Conservation (phyloP, 2,797 vertebrate genomes). For the Acanthurus tractus region DNA sequence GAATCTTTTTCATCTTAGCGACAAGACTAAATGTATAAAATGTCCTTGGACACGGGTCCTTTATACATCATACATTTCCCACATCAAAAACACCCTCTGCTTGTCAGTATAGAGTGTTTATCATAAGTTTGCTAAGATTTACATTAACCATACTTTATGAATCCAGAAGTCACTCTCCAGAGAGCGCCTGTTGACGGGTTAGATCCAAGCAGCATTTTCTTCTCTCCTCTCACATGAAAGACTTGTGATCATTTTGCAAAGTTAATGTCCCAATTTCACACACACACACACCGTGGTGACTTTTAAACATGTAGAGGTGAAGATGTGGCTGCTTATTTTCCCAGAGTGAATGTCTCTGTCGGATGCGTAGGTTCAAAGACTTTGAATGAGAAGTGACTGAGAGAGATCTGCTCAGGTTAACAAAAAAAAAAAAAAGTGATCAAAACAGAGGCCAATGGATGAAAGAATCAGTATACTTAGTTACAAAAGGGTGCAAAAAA, state of each 20-base stretch:
- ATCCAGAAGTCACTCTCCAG: neutral
- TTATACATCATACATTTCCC: neutral
- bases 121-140: neutral
- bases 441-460: neutral
- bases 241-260: slow-evolving; percentile 4
- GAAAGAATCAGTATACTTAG: neutral
- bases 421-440: slow-evolving; percentile 14
- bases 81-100: neutral
- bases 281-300: neutral
- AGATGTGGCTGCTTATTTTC: neutral
- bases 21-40: neutral
- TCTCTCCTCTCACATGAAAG: neutral
- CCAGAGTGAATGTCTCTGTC: slow-evolving; percentile 8
- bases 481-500: neutral
- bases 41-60: neutral
- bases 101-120: neutral
- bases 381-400: neutral
- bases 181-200: neutral
- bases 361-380: slow-evolving; percentile 28
- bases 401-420: neutral
- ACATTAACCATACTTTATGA: neutral
- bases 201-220: slow-evolving; percentile 6
- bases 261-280: slow-evolving; percentile 9
- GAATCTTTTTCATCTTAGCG: neutral
- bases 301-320: slow-evolving; percentile 3